Evolutionary conservation across 2,888 invertebrate species (phyloP).

Genomic region (Phytoseiulus persimilis): DNA sequence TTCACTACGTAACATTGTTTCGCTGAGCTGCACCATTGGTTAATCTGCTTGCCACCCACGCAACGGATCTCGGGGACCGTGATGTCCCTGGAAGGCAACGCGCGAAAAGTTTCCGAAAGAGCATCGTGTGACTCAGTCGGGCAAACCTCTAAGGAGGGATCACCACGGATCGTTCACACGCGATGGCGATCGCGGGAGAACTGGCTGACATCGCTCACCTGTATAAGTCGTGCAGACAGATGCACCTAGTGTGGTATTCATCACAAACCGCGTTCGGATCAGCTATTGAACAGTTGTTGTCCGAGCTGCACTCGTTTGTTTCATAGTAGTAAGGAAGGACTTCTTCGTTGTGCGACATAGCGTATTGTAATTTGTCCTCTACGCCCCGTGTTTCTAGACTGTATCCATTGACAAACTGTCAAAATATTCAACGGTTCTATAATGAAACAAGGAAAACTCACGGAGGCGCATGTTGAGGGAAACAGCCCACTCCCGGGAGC

Average conservation of each 20-base stretch:
- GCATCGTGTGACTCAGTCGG: neutral
- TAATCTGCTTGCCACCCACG: conserved; percentile 1
- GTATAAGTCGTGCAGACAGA: conserved; percentile 29
- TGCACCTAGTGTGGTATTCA: conserved; percentile 13
- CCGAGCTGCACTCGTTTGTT: conserved; percentile 31
- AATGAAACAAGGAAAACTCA: neutral
- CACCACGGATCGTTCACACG: no score
- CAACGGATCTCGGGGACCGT: conserved; percentile 30
- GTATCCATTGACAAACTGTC: neutral
- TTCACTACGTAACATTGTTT: conserved; percentile 36
- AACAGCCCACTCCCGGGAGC: neutral
- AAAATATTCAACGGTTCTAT: neutral
- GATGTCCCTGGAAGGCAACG: neutral
- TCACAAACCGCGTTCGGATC: conserved; percentile 34
- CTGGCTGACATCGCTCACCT: neutral
- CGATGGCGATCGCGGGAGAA: no score
- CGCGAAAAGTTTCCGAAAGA: neutral
- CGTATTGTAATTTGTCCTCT: neutral
- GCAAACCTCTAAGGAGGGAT: neutral
- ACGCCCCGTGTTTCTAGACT: neutral
- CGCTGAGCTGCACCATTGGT: conserved; percentile 32
- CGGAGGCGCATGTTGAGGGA: neutral
- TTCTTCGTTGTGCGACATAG: conserved; percentile 29
- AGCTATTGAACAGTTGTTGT: conserved; percentile 20
- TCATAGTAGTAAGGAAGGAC: conserved; percentile 30